Evolutionary conservation across 1,140 invertebrate species (phyloP).

Genomic region (Arion vulgaris): DNA sequence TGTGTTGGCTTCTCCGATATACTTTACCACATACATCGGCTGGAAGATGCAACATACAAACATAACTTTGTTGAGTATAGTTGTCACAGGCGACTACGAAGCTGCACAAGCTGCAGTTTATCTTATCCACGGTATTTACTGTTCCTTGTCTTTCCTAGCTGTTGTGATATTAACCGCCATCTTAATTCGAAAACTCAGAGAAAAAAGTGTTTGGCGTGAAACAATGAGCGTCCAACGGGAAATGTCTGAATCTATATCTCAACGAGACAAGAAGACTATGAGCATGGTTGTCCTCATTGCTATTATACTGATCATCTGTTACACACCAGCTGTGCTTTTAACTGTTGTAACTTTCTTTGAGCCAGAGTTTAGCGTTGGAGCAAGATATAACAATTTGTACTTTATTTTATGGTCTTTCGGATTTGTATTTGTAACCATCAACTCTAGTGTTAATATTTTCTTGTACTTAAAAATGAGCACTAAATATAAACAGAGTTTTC

Average conservation of each 20-base stretch:
- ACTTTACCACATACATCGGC: neutral
- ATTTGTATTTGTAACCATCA: neutral
- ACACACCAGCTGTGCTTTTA: neutral
- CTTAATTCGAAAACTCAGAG: too few species aligned
- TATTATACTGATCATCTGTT: too few species aligned
- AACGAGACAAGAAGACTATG: too few species aligned
- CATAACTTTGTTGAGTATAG: neutral
- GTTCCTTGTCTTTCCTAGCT: neutral
- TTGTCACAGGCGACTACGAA: too few species aligned
- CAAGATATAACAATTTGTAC: neutral
- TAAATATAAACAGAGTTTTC: too few species aligned
- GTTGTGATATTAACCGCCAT: neutral
- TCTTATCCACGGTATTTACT: neutral
- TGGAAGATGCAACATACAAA: conserved; percentile 8
- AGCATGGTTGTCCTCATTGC: too few species aligned
- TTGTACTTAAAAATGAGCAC: conserved; percentile 6
- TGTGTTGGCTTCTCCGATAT: neutral
- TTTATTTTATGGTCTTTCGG: neutral
- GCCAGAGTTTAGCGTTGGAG: neutral
- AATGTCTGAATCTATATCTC: neutral
- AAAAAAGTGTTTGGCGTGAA: too few species aligned
- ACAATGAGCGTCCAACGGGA: neutral
- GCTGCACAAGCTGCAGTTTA: too few species aligned
- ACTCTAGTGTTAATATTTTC: too few species aligned
- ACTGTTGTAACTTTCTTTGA: neutral